Conservation (phyloP, 2,797 vertebrate species). For the Paratrypauchen microcephalus region DNA sequence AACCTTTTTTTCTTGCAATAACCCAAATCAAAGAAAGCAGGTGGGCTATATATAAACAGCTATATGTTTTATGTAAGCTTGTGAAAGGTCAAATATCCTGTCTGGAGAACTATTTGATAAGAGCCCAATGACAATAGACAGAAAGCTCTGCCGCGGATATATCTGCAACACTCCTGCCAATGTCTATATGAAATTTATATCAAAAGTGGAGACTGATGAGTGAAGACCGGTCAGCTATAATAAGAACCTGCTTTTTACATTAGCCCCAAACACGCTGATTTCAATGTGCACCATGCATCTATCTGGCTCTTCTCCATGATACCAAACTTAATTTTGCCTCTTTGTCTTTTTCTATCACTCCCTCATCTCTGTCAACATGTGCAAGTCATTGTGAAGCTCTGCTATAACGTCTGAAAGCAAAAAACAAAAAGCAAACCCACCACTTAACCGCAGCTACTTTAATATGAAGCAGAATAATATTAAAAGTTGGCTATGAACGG, state of each 20-base stretch:
- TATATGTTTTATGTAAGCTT: not conserved
- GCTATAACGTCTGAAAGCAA: constrained; percentile 48
- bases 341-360: constrained; percentile 23
- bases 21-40: not conserved
- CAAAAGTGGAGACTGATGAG: constrained; percentile 40
- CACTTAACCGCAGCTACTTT: constrained; percentile 53
- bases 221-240: constrained; percentile 43
- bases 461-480: constrained; percentile 56
- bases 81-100: constrained; percentile 2
- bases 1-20: not conserved
- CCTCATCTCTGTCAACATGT: constrained; percentile 55
- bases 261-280: constrained; percentile 30
- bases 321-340: constrained; percentile 25
- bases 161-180: constrained; percentile 20
- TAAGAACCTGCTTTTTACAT: constrained; percentile 40
- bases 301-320: constrained; percentile 18
- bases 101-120: not conserved
- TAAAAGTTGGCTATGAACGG: constrained; percentile 18
- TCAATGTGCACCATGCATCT: constrained; percentile 2
- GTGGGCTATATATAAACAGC: not conserved
- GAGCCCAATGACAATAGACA: constrained; percentile 9
- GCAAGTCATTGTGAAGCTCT: constrained; percentile 50
- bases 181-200: constrained; percentile 13
- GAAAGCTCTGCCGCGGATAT: constrained; percentile 8
- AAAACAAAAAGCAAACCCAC: constrained; percentile 26